Evolutionary conservation across 2,888 invertebrate species (phyloP).

Genomic region (Lasioglossum malachurum): DNA sequence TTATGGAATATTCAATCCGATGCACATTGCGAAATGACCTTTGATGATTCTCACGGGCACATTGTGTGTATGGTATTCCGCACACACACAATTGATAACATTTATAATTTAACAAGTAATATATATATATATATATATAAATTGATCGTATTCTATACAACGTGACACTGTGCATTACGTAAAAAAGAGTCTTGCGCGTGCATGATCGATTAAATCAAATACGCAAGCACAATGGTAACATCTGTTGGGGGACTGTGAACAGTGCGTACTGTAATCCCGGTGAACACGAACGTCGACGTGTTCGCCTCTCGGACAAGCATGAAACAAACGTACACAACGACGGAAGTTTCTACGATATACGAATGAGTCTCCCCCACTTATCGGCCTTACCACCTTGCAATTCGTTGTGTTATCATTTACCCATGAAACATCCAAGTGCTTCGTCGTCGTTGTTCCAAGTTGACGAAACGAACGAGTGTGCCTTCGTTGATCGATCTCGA

Average conservation of each 20-base stretch:
- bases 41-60: not conserved
- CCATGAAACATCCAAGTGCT: constrained; percentile 19
- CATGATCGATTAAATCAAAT: constrained; percentile 26
- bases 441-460: constrained; percentile 23
- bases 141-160: constrained; percentile 20
- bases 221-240: constrained; percentile 17
- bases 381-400: constrained; percentile 54
- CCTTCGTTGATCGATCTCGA: constrained; percentile 26
- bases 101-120: constrained; percentile 21
- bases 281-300: constrained; percentile 12
- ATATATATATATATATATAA: constrained; percentile 24
- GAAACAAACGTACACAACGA: constrained; percentile 13
- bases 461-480: constrained; percentile 7
- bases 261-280: not conserved
- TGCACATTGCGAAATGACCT: not conserved
- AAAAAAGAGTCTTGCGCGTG: constrained; percentile 33
- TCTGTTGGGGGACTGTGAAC: constrained; percentile 5
- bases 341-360: constrained; percentile 28
- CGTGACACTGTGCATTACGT: constrained; percentile 24
- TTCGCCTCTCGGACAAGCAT: constrained; percentile 23
- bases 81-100: constrained; percentile 18
- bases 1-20: not conserved
- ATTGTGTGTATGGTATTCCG: not conserved
- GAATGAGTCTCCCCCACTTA: constrained; percentile 52
- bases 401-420: constrained; percentile 65